These are phyloP conservation scores for Platycheirus rosarum DNA, from an alignment of 2,888 invertebrate genomes.

Conservation along the genomic window DNA sequence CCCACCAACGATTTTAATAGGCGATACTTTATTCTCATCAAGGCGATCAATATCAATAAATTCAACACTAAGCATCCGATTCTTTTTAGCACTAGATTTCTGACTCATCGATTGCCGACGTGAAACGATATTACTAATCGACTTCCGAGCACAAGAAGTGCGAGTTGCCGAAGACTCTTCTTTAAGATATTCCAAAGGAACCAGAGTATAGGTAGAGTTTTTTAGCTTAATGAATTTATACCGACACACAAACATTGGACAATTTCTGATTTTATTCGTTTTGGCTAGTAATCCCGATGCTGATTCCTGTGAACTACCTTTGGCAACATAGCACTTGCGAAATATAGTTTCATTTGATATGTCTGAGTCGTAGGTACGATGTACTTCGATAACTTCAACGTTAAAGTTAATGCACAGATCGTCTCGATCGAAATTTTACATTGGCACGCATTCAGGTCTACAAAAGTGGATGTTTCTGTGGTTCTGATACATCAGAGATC, in stretches of 20 bases:
- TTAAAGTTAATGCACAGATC: constrained; percentile 78
- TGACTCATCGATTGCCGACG: constrained; percentile 18
- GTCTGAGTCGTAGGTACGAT: constrained; percentile 85
- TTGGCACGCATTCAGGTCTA: constrained; percentile 79
- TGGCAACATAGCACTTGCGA: too few species aligned
- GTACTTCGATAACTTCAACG: constrained; percentile 85
- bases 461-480: too few species aligned
- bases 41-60: constrained; percentile 78
- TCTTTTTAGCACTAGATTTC: constrained; percentile 49
- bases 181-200: constrained; percentile 77
- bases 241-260: constrained; percentile 81
- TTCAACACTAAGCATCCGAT: constrained; percentile 48
- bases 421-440: constrained; percentile 78
- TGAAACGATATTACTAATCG: constrained; percentile 32
- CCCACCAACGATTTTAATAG: constrained; percentile 81
- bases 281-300: constrained; percentile 76
- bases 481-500: background rate
- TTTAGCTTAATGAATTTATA: too few species aligned
- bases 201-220: too few species aligned
- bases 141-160: too few species aligned
- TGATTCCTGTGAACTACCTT: too few species aligned
- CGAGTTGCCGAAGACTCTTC: constrained; percentile 72
- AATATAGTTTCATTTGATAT: constrained; percentile 86
- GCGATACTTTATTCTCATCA: constrained; percentile 80
- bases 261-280: constrained; percentile 62